Percentiles rank a stretch among this genome's conserved stretches.
Conservation (phyloP, 2,113 vertebrate genomes). For the Ammodytes dubius region DNA sequence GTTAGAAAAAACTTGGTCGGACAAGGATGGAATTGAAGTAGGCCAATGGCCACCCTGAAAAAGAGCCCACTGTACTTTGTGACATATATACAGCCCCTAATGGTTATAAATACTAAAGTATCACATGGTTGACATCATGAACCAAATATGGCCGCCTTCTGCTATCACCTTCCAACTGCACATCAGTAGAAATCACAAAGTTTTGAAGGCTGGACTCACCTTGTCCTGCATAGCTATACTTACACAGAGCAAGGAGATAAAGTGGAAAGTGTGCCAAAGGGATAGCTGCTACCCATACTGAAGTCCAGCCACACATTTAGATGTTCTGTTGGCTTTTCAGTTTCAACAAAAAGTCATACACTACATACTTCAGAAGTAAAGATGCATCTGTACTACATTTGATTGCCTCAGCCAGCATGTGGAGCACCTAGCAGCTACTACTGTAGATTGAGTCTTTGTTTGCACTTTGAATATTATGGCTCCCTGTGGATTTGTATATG, state of each 20-base stretch:
- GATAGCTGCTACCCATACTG: conserved; percentile 14
- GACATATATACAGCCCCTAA: conserved; percentile 77
- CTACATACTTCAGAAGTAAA: conserved; percentile 11
- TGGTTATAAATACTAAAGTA: conserved; percentile 83
- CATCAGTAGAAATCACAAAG: conserved; percentile 73
- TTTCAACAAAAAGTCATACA: not conserved
- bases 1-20: conserved; percentile 42
- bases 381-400: not conserved
- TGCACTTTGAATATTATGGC: conserved; percentile 21
- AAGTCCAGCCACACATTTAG: conserved; percentile 22
- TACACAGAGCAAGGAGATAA: conserved; percentile 41
- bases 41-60: conserved; percentile 77
- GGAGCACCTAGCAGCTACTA: not conserved
- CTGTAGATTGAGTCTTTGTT: conserved; percentile 29
- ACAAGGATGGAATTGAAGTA: conserved; percentile 76
- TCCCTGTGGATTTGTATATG: conserved; percentile 38
- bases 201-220: conserved; percentile 83
- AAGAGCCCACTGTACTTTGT: conserved; percentile 66
- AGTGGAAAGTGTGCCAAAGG: conserved; percentile 66
- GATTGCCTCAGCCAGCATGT: not conserved
- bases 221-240: conserved; percentile 77
- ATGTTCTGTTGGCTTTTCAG: conserved; percentile 29
- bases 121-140: conserved; percentile 77
- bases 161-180: conserved; percentile 73
- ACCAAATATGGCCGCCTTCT: conserved; percentile 77